Percentiles rank a stretch among this genome's conserved stretches.
Conservation (phyloP, 2,888 invertebrate genomes). For the Stenotaenia linearis region DNA sequence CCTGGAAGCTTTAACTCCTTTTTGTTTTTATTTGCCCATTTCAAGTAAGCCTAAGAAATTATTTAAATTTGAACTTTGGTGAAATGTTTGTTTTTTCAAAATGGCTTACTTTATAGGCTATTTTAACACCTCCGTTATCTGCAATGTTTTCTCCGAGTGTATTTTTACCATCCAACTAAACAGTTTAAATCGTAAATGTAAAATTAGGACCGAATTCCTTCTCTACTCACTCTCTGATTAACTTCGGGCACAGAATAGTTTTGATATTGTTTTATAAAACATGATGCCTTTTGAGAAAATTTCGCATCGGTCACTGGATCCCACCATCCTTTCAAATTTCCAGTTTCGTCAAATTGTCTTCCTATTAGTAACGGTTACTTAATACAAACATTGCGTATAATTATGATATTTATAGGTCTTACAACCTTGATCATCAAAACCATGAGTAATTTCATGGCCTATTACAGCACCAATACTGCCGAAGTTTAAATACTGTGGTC, state of each 20-base stretch:
- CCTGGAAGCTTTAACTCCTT: conserved; percentile 44
- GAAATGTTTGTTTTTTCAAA: not conserved
- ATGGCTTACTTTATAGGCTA: conserved; percentile 32
- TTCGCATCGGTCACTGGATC: conserved; percentile 37
- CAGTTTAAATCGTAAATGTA: not conserved
- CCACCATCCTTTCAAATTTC: conserved; percentile 41
- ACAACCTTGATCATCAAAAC: conserved; percentile 40
- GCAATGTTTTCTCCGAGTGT: conserved; percentile 36
- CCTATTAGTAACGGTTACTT: no score
- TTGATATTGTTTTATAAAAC: conserved; percentile 41
- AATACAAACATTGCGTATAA: no score
- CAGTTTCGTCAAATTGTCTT: conserved; percentile 39
- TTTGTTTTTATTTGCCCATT: conserved; percentile 35
- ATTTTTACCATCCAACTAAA: conserved; percentile 33
- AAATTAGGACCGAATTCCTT: no score
- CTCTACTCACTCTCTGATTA: conserved; percentile 16
- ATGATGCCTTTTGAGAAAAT: conserved; percentile 38
- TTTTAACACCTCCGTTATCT: conserved; percentile 35
- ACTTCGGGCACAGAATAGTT: conserved; percentile 37
- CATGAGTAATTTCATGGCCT: conserved; percentile 41
- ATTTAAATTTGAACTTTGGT: not conserved
- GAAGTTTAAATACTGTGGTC: conserved; percentile 43
- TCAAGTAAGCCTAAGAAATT: not conserved
- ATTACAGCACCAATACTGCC: conserved; percentile 40
- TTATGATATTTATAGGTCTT: not conserved